A percentile compares a stretch with the other conserved stretches of the same genome.
Evolutionary conservation across 92 coral and sea anemone genomes (phyloP).

Genomic region (Zoanthus sociatus): DNA sequence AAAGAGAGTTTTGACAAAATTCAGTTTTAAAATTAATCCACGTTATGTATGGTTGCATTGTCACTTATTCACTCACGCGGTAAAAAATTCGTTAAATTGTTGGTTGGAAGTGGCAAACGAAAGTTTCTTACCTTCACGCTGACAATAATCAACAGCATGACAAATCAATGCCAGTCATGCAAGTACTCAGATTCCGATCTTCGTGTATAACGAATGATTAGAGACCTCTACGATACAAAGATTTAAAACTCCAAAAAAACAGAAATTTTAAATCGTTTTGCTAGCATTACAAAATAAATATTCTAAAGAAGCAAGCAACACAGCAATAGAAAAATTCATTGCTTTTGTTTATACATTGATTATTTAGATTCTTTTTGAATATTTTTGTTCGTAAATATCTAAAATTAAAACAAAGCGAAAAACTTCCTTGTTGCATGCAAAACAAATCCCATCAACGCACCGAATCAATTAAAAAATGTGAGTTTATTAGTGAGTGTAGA

Average conservation of each 20-base stretch:
- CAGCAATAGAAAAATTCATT: background rate
- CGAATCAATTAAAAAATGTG: background rate
- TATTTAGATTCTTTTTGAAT: background rate
- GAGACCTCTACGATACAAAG: background rate
- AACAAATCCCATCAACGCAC: background rate
- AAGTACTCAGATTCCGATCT: background rate
- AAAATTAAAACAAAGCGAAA: background rate
- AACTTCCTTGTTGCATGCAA: background rate
- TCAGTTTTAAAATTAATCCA: background rate
- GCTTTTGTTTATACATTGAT: background rate
- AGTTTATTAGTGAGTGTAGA: background rate
- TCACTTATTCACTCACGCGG: background rate
- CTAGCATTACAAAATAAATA: background rate
- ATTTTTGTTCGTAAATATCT: slow-evolving; percentile 5
- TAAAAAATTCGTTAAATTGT: background rate
- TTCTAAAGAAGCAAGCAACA: background rate
- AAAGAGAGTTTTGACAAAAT: background rate
- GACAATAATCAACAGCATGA: background rate
- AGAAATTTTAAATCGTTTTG: background rate
- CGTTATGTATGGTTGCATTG: background rate
- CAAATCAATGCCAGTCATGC: background rate
- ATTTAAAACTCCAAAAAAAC: background rate
- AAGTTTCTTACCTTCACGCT: background rate
- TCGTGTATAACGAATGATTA: background rate
- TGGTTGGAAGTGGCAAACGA: background rate